Conservation (phyloP, 1,140 invertebrate species). For the Heliconius himera region DNA sequence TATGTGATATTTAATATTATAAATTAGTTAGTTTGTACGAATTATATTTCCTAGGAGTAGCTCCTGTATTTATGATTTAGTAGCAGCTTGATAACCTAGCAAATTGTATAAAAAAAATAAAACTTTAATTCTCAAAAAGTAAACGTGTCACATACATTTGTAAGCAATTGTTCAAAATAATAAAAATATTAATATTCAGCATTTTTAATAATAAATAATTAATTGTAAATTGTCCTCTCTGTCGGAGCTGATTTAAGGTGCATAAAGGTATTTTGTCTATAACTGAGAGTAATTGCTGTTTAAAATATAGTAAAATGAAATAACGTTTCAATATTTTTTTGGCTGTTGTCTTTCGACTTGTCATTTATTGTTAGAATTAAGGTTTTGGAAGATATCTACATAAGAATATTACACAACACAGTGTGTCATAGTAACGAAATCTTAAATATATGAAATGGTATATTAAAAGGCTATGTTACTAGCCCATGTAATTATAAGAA, state of each 20-base stretch:
- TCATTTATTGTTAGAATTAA: not conserved
- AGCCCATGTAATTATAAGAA: no score
- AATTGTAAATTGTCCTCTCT: conserved; percentile 26
- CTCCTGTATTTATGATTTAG: conserved; percentile 17
- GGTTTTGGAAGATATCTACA: not conserved
- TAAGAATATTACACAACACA: not conserved
- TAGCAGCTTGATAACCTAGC: conserved; percentile 41
- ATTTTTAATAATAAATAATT: conserved; percentile 16
- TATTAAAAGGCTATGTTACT: no score
- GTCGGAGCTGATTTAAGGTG: conserved; percentile 35
- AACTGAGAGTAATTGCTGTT: conserved; percentile 13
- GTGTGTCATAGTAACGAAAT: not conserved
- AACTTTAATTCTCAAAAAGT: not conserved
- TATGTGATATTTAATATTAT: conserved; percentile 80
- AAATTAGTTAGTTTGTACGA: conserved; percentile 58
- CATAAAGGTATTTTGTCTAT: conserved; percentile 27
- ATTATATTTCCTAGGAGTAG: conserved; percentile 51
- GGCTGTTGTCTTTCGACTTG: not conserved
- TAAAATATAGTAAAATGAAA: not conserved
- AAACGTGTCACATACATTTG: conserved; percentile 2
- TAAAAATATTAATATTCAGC: not conserved
- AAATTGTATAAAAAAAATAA: conserved; percentile 34
- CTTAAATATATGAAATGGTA: not conserved
- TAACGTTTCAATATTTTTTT: not conserved
- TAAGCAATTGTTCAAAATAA: not conserved